Evolutionary conservation across 2,113 vertebrate species (phyloP).

Genomic region (Ceyx melanurus): DNA sequence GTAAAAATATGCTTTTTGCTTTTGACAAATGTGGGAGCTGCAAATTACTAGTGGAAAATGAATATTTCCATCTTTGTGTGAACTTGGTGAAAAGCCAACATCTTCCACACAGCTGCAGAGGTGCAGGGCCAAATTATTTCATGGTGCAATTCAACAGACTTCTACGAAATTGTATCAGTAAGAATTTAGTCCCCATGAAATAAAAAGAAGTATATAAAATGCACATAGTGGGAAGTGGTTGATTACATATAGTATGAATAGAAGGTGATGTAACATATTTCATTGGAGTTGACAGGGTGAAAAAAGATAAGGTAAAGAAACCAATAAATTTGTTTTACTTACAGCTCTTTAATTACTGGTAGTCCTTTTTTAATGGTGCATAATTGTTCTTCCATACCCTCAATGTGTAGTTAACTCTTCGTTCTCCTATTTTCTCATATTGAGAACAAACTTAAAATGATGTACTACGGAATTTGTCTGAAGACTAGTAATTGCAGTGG

Average conservation of each 20-base stretch:
- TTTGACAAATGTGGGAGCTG: conserved; percentile 49
- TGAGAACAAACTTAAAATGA: neutral
- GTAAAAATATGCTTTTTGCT: conserved; percentile 57
- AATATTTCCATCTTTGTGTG: conserved; percentile 65
- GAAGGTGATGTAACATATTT: neutral
- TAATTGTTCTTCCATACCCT: neutral
- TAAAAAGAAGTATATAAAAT: neutral
- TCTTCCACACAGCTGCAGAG: conserved; percentile 68
- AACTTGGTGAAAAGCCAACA: conserved; percentile 65
- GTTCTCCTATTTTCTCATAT: neutral
- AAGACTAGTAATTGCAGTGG: neutral
- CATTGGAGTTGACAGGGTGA: neutral
- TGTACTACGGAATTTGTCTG: neutral
- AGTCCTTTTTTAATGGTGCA: neutral
- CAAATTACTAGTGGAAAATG: conserved; percentile 58
- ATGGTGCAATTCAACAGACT: conserved; percentile 41
- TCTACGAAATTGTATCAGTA: conserved; percentile 2
- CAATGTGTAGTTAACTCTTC: neutral
- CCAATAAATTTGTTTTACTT: neutral
- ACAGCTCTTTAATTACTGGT: neutral
- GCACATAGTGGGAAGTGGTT: neutral
- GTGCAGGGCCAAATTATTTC: conserved; percentile 59
- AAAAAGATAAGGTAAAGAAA: neutral
- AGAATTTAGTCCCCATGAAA: neutral
- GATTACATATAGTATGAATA: neutral